These are phyloP conservation scores for Myiagra hebetior DNA, from an alignment of 2,113 vertebrate genomes.

Conservation along the genomic window DNA sequence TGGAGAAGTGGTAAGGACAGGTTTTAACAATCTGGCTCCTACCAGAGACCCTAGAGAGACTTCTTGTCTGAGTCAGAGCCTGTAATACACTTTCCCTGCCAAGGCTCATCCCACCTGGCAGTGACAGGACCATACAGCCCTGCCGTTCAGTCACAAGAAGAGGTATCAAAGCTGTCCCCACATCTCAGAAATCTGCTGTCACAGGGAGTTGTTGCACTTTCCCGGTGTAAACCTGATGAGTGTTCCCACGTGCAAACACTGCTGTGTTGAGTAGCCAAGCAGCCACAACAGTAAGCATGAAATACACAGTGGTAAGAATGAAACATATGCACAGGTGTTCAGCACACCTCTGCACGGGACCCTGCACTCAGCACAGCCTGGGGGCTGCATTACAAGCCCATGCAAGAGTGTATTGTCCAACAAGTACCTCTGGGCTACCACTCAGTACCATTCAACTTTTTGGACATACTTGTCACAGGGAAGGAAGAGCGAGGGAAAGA, in stretches of 20 bases:
- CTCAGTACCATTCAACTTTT: not conserved
- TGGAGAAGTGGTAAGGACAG: not conserved
- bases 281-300: not conserved
- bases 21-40: not conserved
- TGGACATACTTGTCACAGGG: not conserved
- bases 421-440: not conserved
- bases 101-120: not conserved
- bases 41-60: not conserved
- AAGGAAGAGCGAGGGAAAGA: not conserved
- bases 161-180: not conserved
- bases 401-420: accelerated
- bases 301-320: not conserved
- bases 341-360: no score
- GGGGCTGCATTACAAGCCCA: not conserved
- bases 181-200: not conserved
- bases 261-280: not conserved
- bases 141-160: not conserved
- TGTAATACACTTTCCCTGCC: not conserved
- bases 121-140: not conserved
- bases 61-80: not conserved
- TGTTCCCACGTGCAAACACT: not conserved
- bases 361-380: not conserved
- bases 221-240: not conserved
- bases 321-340: not conserved
- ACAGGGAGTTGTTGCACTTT: not conserved